These are phyloP conservation scores for Brachionus manjavacas DNA, from an alignment of 1,140 invertebrate species.

Conservation along the genomic window DNA sequence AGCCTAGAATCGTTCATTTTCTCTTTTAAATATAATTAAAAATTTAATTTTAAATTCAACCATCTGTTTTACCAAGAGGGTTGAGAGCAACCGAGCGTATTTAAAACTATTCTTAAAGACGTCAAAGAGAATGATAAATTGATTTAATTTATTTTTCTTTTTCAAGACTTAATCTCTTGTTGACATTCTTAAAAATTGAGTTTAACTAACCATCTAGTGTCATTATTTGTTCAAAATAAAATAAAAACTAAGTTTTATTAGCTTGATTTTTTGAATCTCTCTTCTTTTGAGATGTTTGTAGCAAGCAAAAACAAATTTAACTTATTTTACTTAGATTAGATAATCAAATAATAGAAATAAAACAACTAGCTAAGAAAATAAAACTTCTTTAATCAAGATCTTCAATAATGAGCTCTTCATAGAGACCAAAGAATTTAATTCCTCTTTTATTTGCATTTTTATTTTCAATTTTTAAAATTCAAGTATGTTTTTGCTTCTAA, in stretches of 20 bases:
- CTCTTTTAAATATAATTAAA: neutral
- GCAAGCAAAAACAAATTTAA: neutral
- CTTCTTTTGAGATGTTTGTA: neutral
- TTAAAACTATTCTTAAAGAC: neutral
- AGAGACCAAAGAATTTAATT: neutral
- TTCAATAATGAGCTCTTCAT: neutral
- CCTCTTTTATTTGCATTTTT: neutral
- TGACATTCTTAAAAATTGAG: neutral
- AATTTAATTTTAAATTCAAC: neutral
- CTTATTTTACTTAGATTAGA: neutral
- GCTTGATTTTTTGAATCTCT: neutral
- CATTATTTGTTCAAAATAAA: neutral
- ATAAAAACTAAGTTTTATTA: neutral
- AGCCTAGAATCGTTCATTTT: neutral
- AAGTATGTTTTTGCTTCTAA: neutral
- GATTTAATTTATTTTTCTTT: neutral
- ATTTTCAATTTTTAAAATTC: neutral
- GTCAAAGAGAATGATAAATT: neutral
- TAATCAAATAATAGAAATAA: neutral
- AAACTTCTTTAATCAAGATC: neutral
- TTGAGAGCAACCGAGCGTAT: neutral
- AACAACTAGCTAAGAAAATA: neutral
- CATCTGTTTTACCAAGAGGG: neutral
- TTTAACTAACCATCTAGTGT: neutral
- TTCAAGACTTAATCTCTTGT: neutral